Conservation (phyloP, 2,113 vertebrate species). For the Oncorhynchus gorbuscha region DNA sequence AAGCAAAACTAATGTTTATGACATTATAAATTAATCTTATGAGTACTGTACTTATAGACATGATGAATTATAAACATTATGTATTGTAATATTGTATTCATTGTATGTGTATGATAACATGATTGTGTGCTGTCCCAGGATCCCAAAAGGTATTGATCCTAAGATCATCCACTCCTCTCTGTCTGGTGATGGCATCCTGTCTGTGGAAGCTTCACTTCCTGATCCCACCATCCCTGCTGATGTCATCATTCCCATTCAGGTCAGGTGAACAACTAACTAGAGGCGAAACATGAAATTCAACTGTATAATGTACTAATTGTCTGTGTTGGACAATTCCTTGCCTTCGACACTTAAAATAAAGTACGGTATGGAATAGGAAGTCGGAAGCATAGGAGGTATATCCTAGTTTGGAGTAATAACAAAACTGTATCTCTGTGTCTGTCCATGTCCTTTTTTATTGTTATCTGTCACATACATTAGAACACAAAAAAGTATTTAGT, state of each 20-base stretch:
- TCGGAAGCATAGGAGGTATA: too few species aligned
- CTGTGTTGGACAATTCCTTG: too few species aligned
- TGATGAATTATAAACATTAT: neutral
- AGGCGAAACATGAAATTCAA: neutral
- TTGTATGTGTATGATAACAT: neutral
- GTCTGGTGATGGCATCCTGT: constrained; percentile 69
- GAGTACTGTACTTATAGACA: neutral
- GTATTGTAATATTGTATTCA: neutral
- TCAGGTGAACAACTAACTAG: constrained; percentile 48
- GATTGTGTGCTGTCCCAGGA: constrained; percentile 48
- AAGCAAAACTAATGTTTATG: neutral
- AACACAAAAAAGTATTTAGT: too few species aligned
- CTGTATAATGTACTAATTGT: neutral
- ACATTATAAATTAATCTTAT: neutral
- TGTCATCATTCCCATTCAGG: constrained; percentile 67
- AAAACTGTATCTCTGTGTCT: too few species aligned
- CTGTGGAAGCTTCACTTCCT: constrained; percentile 65
- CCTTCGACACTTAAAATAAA: too few species aligned
- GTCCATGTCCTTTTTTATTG: too few species aligned
- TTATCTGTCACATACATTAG: too few species aligned
- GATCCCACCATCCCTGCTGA: constrained; percentile 38
- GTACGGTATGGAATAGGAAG: too few species aligned
- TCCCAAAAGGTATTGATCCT: constrained; percentile 60
- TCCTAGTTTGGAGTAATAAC: too few species aligned
- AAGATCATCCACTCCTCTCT: constrained; percentile 59